Percentiles rank a stretch among this genome's conserved stretches.
Evolutionary conservation across 2,888 invertebrate species (phyloP).

Genomic region (Harpagoxenus sublaevis): DNA sequence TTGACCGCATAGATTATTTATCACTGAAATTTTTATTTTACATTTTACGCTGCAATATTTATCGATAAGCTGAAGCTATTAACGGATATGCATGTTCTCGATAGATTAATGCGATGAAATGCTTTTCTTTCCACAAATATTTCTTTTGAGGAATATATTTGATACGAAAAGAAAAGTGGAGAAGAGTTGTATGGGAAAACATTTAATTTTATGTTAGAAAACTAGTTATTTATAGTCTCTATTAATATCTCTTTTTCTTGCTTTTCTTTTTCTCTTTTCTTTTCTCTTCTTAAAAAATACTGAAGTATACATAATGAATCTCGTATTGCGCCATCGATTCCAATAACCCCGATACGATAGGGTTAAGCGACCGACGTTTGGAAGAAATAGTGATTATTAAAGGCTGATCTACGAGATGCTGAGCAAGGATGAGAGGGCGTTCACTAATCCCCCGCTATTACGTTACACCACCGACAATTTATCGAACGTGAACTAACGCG

Average conservation of each 20-base stretch:
- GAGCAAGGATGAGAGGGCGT: slow-evolving; percentile 61
- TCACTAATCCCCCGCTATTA: slow-evolving; percentile 73
- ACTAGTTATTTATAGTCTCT: too few relatives aligned
- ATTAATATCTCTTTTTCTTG: neutral
- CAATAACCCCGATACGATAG: slow-evolving; percentile 67
- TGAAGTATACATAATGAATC: slow-evolving; percentile 39
- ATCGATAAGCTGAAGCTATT: slow-evolving; percentile 4
- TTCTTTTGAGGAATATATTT: neutral
- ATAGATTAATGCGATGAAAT: neutral
- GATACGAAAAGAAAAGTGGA: neutral
- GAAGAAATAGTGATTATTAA: slow-evolving; percentile 70
- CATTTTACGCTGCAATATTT: neutral
- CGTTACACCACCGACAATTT: slow-evolving; percentile 74
- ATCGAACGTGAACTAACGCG: slow-evolving; percentile 72
- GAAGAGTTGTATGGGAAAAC: neutral
- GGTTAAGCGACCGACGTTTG: slow-evolving; percentile 67
- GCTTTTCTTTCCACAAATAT: neutral
- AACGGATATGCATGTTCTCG: neutral
- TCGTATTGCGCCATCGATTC: slow-evolving; percentile 61
- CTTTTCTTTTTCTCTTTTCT: neutral
- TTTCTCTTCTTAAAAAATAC: neutral
- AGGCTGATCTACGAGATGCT: slow-evolving; percentile 68
- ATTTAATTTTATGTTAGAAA: neutral
- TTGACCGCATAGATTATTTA: neutral
- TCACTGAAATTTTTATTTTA: neutral